phyloP scores from a whole-genome alignment of 92 coral and sea anemone species.

The Zoanthus solanderi region DNA sequence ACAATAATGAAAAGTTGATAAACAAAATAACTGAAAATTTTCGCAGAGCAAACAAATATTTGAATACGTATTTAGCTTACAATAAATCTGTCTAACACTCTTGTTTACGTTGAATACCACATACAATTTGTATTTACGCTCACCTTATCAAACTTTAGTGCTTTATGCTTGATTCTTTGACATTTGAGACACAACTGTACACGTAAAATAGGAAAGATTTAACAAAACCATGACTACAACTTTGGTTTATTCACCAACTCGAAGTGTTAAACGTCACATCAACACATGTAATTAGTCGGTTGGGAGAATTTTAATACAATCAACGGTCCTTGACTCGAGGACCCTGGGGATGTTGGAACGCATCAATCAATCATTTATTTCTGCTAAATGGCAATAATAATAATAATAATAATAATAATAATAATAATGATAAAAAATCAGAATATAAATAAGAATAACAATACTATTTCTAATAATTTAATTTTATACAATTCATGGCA shows the following conservation, averaged over 20 bases:
- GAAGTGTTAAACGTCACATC: background rate
- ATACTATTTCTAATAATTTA: too few relatives aligned
- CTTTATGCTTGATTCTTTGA: background rate
- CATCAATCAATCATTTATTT: too few relatives aligned
- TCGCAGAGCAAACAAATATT: constrained; percentile 30
- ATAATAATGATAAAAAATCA: too few relatives aligned
- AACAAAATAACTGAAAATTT: background rate
- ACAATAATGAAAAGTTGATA: background rate
- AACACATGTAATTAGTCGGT: constrained; percentile 4
- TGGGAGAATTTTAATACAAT: background rate
- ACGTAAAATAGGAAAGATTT: background rate
- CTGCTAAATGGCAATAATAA: too few relatives aligned
- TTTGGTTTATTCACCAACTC: background rate
- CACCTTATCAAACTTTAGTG: background rate
- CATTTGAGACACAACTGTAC: background rate
- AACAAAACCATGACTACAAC: background rate
- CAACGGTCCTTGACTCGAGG: background rate
- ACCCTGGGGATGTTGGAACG: too few relatives aligned
- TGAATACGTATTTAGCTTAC: background rate
- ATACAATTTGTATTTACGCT: background rate
- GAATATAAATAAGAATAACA: too few relatives aligned
- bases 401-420: too few relatives aligned
- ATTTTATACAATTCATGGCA: too few relatives aligned
- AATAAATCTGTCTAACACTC: background rate
- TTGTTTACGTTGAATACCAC: background rate